phyloP scores from a whole-genome alignment of 2,888 invertebrate species.

The Apamea anceps region DNA sequence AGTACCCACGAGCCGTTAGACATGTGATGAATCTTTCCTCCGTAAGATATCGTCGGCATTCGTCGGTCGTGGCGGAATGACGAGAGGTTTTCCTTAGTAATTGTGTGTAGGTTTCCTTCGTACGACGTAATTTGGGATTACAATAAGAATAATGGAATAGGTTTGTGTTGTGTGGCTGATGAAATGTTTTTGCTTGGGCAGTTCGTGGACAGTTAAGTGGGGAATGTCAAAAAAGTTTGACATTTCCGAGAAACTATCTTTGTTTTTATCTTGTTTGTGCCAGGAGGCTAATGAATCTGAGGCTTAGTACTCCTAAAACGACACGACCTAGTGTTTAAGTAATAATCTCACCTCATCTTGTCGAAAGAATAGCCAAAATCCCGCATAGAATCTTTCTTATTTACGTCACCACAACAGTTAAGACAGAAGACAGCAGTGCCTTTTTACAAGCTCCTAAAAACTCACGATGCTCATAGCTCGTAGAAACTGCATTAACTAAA shows the following conservation, averaged over 20 bases:
- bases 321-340: too few species aligned
- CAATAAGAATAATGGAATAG: conserved; percentile 32
- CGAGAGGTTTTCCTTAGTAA: conserved; percentile 35
- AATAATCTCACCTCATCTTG: background rate
- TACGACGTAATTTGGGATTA: conserved; percentile 45
- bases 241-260: background rate
- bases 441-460: conserved; percentile 40
- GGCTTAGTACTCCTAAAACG: background rate
- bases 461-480: conserved; percentile 36
- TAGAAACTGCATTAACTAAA: conserved; percentile 57
- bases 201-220: background rate
- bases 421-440: conserved; percentile 1
- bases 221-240: background rate
- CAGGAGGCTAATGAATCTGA: background rate
- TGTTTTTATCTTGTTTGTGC: background rate
- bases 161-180: conserved; percentile 14
- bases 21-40: conserved; percentile 64
- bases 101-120: conserved; percentile 31
- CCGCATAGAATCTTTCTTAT: background rate
- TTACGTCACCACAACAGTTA: background rate
- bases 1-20: conserved; percentile 46
- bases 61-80: conserved; percentile 29
- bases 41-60: conserved; percentile 43
- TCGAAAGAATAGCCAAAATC: background rate
- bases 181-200: conserved; percentile 17